Percentiles rank a stretch among this genome's conserved stretches.
Evolutionary conservation across 2,888 invertebrate species (phyloP).

Genomic region (Prostheceraeus crozeri): DNA sequence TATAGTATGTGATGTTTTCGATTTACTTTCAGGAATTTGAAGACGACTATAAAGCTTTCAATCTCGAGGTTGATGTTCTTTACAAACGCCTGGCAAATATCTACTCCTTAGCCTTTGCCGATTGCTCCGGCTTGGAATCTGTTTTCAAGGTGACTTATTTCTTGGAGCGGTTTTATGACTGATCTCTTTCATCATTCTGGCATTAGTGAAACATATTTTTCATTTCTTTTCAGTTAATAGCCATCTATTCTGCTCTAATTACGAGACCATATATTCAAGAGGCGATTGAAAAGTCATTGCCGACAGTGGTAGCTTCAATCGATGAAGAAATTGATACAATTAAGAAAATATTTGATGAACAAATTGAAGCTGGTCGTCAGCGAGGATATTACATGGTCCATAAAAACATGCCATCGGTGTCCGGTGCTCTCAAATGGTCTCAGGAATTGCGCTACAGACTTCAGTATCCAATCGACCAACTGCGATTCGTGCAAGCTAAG

Average conservation of each 20-base stretch:
- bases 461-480: conserved; percentile 10
- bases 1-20: no score
- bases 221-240: conserved; percentile 20
- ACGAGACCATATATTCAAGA: conserved; percentile 19
- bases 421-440: conserved; percentile 30
- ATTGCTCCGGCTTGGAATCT: conserved; percentile 34
- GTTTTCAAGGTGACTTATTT: conserved; percentile 21
- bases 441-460: conserved; percentile 1
- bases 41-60: conserved; percentile 5
- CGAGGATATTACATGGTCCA: conserved; percentile 4
- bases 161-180: no score
- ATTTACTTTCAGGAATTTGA: conserved; percentile 11
- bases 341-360: conserved; percentile 24
- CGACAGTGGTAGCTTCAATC: background rate
- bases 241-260: conserved; percentile 30
- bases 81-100: conserved; percentile 32
- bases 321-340: conserved; percentile 21
- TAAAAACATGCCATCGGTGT: conserved; percentile 19
- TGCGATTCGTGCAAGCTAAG: conserved; percentile 10
- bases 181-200: no score
- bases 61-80: conserved; percentile 15
- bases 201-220: no score
- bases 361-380: conserved; percentile 6
- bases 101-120: conserved; percentile 32
- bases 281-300: background rate